Evolutionary conservation across 2,888 invertebrate species (phyloP).

Genomic region (Mesochorus sp.): DNA sequence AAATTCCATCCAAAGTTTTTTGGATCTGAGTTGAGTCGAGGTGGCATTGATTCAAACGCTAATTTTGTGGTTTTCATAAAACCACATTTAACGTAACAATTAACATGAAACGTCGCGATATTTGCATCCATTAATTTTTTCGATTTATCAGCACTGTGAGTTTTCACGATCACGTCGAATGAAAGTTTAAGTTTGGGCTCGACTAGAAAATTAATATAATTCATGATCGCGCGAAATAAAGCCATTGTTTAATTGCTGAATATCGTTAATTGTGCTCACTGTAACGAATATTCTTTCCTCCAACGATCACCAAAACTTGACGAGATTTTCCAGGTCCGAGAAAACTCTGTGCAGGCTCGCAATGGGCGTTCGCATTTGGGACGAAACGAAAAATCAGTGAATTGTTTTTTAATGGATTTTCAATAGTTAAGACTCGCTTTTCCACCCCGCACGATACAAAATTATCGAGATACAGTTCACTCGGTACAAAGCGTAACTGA

Average conservation of each 20-base stretch:
- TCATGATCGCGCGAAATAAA: neutral
- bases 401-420: slow-evolving; percentile 82
- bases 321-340: slow-evolving; percentile 79
- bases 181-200: slow-evolving; percentile 66
- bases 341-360: slow-evolving; percentile 80
- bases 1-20: slow-evolving; percentile 68
- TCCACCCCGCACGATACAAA: slow-evolving; percentile 80
- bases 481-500: slow-evolving; percentile 82
- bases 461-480: slow-evolving; percentile 82
- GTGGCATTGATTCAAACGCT: slow-evolving; percentile 74
- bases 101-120: slow-evolving; percentile 42
- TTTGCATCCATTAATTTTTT: slow-evolving; percentile 46
- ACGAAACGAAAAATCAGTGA: slow-evolving; percentile 81
- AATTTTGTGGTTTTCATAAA: neutral
- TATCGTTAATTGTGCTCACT: slow-evolving; percentile 53
- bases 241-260: neutral
- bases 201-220: slow-evolving; percentile 56
- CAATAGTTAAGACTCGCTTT: slow-evolving; percentile 81
- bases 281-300: slow-evolving; percentile 54
- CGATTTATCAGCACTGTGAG: slow-evolving; percentile 6
- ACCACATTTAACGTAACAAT: slow-evolving; percentile 35
- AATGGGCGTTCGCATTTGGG: slow-evolving; percentile 80
- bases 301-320: slow-evolving; percentile 71
- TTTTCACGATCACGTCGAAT: slow-evolving; percentile 68
- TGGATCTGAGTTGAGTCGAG: slow-evolving; percentile 75